Evolutionary conservation across 2,797 vertebrate species (phyloP).

Genomic region (Vultur gryphus): DNA sequence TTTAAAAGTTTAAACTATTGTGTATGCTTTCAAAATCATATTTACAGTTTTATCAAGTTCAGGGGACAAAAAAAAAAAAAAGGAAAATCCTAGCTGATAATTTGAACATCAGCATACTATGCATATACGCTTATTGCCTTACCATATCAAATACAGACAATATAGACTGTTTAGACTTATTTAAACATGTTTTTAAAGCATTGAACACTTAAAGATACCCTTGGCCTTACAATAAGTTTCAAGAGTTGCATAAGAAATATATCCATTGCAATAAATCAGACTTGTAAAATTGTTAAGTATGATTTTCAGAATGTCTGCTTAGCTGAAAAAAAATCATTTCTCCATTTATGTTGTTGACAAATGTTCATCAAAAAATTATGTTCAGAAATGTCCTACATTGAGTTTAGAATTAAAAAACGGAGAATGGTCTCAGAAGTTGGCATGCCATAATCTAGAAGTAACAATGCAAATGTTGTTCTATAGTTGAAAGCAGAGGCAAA

Average conservation of each 20-base stretch:
- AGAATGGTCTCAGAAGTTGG: neutral
- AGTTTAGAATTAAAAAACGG: neutral
- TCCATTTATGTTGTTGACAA: neutral
- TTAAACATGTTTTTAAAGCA: neutral
- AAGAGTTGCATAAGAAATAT: neutral
- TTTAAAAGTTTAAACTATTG: neutral
- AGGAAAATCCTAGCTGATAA: neutral
- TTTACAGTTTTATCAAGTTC: neutral
- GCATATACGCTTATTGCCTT: neutral
- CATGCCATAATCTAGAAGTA: neutral
- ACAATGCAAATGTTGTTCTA: neutral
- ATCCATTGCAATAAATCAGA: neutral
- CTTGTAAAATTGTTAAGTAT: neutral
- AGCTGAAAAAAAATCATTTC: neutral
- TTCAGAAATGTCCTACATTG: neutral
- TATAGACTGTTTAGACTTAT: neutral
- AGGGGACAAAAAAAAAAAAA: neutral
- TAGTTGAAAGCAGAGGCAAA: neutral
- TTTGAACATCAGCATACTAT: neutral
- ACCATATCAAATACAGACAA: neutral
- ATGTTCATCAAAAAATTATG: neutral
- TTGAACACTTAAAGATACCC: neutral
- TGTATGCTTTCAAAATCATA: neutral
- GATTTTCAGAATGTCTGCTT: neutral
- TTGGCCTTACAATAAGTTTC: neutral